Conservation (phyloP, 2,113 vertebrate genomes). For the Balaeniceps rex region DNA sequence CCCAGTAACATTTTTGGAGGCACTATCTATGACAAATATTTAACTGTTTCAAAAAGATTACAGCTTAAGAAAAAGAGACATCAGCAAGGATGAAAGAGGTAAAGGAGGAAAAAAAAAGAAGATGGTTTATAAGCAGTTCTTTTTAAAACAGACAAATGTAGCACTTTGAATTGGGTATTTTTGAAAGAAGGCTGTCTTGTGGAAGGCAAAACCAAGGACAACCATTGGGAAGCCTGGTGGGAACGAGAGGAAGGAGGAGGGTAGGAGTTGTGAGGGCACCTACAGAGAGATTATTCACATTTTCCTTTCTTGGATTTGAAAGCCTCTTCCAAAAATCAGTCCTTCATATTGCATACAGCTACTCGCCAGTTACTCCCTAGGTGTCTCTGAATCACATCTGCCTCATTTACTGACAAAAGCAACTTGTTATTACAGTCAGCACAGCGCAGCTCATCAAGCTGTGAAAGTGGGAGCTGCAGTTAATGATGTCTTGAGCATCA, state of each 20-base stretch:
- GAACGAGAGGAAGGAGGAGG: background rate
- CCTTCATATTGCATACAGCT: background rate
- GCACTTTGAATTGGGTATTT: background rate
- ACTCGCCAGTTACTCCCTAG: background rate
- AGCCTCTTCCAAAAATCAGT: background rate
- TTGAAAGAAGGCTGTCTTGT: background rate
- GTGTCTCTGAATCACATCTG: slow-evolving; percentile 58
- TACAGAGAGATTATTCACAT: background rate
- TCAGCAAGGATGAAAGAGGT: background rate
- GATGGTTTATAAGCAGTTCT: background rate
- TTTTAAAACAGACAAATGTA: background rate
- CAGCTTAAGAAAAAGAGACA: background rate
- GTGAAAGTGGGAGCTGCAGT: background rate
- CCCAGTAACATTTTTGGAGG: background rate
- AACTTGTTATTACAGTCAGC: background rate
- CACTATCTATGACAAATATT: background rate
- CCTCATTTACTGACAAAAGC: slow-evolving; percentile 34
- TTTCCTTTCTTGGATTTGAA: slow-evolving; percentile 19
- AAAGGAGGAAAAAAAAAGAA: background rate
- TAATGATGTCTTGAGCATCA: background rate
- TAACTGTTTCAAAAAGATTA: background rate
- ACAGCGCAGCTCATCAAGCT: background rate
- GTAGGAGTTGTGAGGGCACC: background rate
- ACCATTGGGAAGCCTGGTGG: background rate
- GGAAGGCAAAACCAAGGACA: background rate